These are phyloP conservation scores for Pelecanus crispus DNA, from an alignment of 2,113 vertebrate genomes.

Conservation along the genomic window DNA sequence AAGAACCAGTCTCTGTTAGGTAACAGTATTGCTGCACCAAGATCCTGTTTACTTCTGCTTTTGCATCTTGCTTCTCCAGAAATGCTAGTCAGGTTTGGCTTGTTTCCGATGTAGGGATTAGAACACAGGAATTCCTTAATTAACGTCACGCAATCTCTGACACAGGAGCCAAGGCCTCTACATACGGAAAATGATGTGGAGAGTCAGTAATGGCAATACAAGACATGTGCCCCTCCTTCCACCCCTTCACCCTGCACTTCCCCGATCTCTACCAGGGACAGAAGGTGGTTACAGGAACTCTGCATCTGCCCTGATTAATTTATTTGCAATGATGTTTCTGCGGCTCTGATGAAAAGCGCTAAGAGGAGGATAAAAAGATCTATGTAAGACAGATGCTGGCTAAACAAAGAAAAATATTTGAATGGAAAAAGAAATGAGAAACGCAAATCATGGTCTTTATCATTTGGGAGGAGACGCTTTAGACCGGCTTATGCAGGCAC, in stretches of 20 bases:
- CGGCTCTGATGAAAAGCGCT: accelerated
- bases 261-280: neutral
- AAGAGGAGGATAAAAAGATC: neutral
- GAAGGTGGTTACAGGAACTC: neutral
- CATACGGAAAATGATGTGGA: neutral
- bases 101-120: neutral
- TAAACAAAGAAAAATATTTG: neutral
- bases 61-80: neutral
- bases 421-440: neutral
- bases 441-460: neutral
- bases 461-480: neutral
- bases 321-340: neutral
- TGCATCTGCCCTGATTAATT: neutral
- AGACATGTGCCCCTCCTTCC: neutral
- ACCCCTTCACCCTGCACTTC: neutral
- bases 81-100: neutral
- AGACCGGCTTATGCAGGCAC: neutral
- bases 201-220: neutral
- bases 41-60: conserved; percentile 19
- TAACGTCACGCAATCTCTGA: neutral
- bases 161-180: neutral
- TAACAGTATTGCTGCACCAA: neutral
- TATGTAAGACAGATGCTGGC: neutral
- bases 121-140: conserved; percentile 23
- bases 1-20: neutral